Evolutionary conservation across 2,888 invertebrate species (phyloP).

Genomic region (Pristionchus entomophagus): DNA sequence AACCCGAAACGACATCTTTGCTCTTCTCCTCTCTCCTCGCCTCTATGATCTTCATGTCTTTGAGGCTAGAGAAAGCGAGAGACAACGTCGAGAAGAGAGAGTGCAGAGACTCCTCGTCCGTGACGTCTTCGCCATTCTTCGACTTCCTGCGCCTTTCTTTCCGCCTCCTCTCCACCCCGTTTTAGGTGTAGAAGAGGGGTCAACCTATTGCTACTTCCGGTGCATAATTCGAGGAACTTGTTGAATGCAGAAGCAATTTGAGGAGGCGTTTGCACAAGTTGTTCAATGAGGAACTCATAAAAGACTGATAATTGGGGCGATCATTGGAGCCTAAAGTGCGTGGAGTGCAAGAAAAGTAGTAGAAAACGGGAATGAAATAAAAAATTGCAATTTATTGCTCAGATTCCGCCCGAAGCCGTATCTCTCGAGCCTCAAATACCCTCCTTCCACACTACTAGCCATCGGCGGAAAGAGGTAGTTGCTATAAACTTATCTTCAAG

Average conservation of each 20-base stretch:
- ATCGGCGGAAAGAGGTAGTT: constrained; percentile 30
- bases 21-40: background rate
- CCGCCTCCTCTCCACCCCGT: background rate
- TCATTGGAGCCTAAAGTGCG: background rate
- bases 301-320: background rate
- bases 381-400: background rate
- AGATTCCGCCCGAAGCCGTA: constrained; percentile 44
- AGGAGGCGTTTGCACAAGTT: background rate
- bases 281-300: background rate
- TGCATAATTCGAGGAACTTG: background rate
- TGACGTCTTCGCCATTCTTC: background rate
- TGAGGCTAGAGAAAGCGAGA: background rate
- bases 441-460: constrained; percentile 23
- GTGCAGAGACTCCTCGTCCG: background rate
- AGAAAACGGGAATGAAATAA: background rate
- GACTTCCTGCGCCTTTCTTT: background rate
- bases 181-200: background rate
- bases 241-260: background rate
- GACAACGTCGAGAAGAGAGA: background rate
- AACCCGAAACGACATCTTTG: too few relatives aligned
- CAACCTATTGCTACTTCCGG: background rate
- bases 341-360: background rate
- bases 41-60: background rate
- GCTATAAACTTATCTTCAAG: too few relatives aligned
- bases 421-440: constrained; percentile 39